Percentiles rank a stretch among this genome's conserved stretches.
These are phyloP conservation scores for Coleophora deauratella DNA, from an alignment of 2,888 invertebrate genomes.

Conservation along the genomic window DNA sequence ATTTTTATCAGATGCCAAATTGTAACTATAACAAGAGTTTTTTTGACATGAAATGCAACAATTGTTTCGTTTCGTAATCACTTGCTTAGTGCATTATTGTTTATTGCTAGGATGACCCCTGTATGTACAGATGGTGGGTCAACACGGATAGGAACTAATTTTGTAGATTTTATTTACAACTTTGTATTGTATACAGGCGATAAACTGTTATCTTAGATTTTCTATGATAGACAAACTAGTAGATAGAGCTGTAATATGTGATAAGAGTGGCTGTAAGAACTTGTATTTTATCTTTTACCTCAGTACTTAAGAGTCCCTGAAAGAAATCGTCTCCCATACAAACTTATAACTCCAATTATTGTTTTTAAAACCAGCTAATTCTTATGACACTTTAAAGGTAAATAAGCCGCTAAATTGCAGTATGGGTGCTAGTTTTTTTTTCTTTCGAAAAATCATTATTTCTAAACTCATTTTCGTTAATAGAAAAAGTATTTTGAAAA, in stretches of 20 bases:
- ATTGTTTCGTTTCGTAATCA: slow-evolving; percentile 30
- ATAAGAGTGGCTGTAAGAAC: slow-evolving; percentile 71
- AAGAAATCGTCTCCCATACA: too few species aligned
- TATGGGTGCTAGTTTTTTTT: too few species aligned
- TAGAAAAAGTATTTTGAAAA: too few species aligned
- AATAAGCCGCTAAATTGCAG: too few species aligned
- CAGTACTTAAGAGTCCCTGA: too few species aligned
- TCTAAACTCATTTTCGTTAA: too few species aligned
- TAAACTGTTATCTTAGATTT: slow-evolving; percentile 66
- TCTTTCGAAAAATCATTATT: too few species aligned
- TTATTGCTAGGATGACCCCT: slow-evolving; percentile 32
- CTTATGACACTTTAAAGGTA: too few species aligned
- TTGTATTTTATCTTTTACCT: slow-evolving; percentile 45
- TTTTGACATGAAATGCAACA: slow-evolving; percentile 45
- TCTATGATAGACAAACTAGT: slow-evolving; percentile 66
- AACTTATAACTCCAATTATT: too few species aligned
- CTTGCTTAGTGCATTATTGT: too few species aligned
- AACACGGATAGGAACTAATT: slow-evolving; percentile 41
- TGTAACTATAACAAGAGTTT: slow-evolving; percentile 36
- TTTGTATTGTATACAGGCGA: slow-evolving; percentile 60
- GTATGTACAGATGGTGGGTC: slow-evolving; percentile 30
- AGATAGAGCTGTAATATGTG: slow-evolving; percentile 65
- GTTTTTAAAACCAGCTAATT: too few species aligned
- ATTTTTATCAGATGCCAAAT: slow-evolving; percentile 68
- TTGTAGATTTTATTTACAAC: slow-evolving; percentile 60